Percentiles rank a stretch among this genome's conserved stretches.
These are phyloP conservation scores for Ptyas mucosa DNA, from an alignment of 2,113 vertebrate species.

Conservation along the genomic window DNA sequence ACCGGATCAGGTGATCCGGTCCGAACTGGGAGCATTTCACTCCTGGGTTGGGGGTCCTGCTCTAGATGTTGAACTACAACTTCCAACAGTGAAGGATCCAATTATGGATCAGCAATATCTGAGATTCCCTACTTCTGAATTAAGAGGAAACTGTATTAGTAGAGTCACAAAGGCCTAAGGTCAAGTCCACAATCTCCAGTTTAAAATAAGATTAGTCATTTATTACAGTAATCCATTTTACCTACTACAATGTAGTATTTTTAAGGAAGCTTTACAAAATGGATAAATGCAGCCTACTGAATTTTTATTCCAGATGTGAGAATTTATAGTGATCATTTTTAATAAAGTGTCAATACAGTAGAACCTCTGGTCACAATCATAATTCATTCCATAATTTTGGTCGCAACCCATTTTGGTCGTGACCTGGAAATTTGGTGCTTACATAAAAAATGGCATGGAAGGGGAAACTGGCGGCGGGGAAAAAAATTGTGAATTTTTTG, in stretches of 20 bases:
- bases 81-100: background rate
- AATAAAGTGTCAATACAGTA: constrained; percentile 11
- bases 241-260: background rate
- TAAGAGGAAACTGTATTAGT: background rate
- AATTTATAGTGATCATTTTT: constrained; percentile 38
- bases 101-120: background rate
- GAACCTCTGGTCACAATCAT: no score
- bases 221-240: background rate
- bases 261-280: background rate
- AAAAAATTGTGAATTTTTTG: no score
- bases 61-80: background rate
- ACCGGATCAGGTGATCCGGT: no score
- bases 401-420: no score
- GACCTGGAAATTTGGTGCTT: no score
- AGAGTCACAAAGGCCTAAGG: background rate
- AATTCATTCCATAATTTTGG: no score
- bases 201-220: background rate
- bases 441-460: no score
- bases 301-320: constrained; percentile 19
- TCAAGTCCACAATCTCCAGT: background rate
- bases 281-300: constrained; percentile 10
- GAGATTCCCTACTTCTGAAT: background rate
- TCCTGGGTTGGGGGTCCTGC: no score
- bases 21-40: no score
- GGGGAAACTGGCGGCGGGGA: no score